Evolutionary conservation across 1,140 invertebrate genomes (phyloP).

Genomic region (Maconellicoccus hirsutus): DNA sequence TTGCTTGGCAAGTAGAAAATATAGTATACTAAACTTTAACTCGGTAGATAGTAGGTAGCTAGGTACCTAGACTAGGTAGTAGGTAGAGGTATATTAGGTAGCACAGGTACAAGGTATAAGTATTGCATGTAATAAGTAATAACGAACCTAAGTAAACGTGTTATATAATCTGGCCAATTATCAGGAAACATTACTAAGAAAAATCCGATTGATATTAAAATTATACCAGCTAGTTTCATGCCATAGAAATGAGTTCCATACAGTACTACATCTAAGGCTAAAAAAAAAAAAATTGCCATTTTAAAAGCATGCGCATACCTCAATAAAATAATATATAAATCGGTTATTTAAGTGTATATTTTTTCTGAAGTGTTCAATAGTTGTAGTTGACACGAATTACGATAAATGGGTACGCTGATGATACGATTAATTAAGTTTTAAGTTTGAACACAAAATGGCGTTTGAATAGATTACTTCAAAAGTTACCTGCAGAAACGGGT

Average conservation of each 20-base stretch:
- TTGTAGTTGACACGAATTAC: no score
- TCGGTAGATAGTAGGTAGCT: no score
- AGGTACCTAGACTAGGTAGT: no score
- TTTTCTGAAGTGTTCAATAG: no score
- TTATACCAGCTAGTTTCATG: constrained; percentile 87
- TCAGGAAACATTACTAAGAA: constrained; percentile 88
- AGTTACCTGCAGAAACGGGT: constrained; percentile 77
- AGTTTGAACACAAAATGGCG: background rate
- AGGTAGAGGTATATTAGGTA: no score
- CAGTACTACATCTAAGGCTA: constrained; percentile 74
- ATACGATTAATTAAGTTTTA: background rate
- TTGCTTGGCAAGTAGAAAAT: no score
- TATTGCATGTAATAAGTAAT: constrained; percentile 12
- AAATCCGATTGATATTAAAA: constrained; percentile 80
- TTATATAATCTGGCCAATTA: constrained; percentile 91
- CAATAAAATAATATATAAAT: no score
- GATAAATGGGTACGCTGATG: no score
- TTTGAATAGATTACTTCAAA: background rate
- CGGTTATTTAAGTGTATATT: no score
- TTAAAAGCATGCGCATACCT: background rate
- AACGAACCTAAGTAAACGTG: constrained; percentile 65
- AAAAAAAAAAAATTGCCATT: constrained; percentile 29
- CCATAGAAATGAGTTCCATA: constrained; percentile 76
- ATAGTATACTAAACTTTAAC: no score
- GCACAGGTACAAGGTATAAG: no score